Base-by-base conservation (phyloP, 1,140 invertebrate species). In the Philotrypesis tridentata region DNA sequence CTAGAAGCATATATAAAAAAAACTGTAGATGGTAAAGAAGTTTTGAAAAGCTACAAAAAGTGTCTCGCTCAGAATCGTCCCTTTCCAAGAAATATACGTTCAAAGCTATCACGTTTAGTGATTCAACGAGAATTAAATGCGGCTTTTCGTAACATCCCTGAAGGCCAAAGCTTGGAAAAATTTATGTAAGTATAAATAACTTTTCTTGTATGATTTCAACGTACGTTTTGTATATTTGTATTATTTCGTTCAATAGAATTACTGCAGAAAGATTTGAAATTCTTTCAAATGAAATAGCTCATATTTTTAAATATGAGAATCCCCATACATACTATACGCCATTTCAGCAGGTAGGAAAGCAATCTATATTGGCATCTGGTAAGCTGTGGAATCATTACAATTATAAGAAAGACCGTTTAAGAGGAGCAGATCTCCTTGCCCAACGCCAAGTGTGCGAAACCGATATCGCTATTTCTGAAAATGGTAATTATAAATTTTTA, bases 301-400 rank as follows among this genome's bases (percentile, higher is more conserved):
- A n/a, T 60, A 60, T 60, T 71, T 71, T 71, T 40, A 71, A 40
- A 40, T 37, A 23, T 23, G 68, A 71, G 27, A 40, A 37, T 37
- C 3, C 68, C 23, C 33, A 9, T 23, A 71, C 68, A 6, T 71
- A 71, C 40, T 71, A n/a, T 29, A 40, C n/a, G 9, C 68, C 68
- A n/a, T 71, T 71, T 29, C 12, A 21, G 11, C 14, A 71, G 40
- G 21, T 37, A 31, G 68, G 33, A 12, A 71, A 37, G 17, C 8
- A 40, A 14, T 40, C 27, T 23, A 40, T 40, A n/a, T 71, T 71
- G 31, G 23, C 68, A n/a, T 37, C 68, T 27, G 68, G 37, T 31
- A 71, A 71, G n/a, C 37, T 71, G 33, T 71, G 68, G 68, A 5
- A 71, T 40, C 68, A 71, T n/a, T 71, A 40, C 21, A 71, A 71